Evolutionary conservation across 2,888 invertebrate genomes (phyloP).

Genomic region (Eurytoma californica): DNA sequence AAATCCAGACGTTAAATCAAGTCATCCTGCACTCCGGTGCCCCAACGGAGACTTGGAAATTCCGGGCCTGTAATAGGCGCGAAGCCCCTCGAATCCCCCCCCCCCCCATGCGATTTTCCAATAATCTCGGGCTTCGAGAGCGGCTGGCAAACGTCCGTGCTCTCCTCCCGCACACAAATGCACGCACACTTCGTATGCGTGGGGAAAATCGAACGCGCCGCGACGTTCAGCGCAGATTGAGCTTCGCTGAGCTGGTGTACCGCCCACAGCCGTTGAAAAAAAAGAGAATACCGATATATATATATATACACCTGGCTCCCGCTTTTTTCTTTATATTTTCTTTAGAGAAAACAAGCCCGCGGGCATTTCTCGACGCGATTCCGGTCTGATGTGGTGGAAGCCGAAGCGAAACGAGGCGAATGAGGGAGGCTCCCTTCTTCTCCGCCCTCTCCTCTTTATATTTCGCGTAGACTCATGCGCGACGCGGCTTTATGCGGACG

Average conservation of each 20-base stretch:
- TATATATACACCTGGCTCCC: neutral
- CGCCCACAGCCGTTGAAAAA: neutral
- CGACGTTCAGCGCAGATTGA: neutral
- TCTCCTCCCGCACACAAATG: neutral
- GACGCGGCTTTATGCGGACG: no score
- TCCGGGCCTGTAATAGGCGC: neutral
- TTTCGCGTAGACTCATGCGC: no score
- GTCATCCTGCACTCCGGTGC: neutral
- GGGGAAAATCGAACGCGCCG: constrained; percentile 8
- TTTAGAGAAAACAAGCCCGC: neutral
- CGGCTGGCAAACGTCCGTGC: neutral
- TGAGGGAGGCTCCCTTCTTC: neutral
- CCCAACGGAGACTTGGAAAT: neutral
- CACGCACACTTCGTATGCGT: neutral
- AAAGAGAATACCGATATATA: neutral
- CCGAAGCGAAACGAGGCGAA: constrained; percentile 1
- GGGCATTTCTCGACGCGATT: neutral
- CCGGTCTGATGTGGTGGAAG: constrained; percentile 11
- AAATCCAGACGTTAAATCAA: constrained; percentile 32
- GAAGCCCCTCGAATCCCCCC: neutral
- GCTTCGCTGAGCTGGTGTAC: neutral
- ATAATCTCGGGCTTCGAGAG: neutral
- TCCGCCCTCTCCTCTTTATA: neutral
- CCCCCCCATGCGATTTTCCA: neutral
- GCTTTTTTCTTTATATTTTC: constrained; percentile 15